Conservation (phyloP, 2,797 vertebrate species). For the Spheniscus humboldti region DNA sequence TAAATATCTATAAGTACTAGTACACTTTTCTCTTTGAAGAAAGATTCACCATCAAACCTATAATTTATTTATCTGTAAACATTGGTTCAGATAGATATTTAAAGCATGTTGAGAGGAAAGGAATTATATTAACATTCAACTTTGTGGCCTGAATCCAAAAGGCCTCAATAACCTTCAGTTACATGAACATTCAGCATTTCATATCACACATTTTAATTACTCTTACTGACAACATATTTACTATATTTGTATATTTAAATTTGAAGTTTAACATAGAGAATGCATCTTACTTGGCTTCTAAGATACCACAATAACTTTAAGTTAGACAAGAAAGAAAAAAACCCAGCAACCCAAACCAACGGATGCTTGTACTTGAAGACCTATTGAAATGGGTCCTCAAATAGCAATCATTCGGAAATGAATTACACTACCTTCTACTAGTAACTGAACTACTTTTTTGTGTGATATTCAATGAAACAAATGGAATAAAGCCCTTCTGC, state of each 20-base stretch:
- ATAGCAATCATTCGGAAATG: neutral
- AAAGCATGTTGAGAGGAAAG: neutral
- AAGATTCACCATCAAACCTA: neutral
- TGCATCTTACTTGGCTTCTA: neutral
- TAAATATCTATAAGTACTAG: neutral
- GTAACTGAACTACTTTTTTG: neutral
- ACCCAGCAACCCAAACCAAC: accelerated
- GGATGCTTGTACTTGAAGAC: neutral
- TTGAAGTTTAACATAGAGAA: neutral
- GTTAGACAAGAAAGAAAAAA: neutral
- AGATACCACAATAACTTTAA: neutral
- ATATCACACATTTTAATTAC: neutral
- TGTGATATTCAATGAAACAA: neutral
- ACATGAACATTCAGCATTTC: neutral
- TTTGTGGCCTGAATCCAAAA: neutral
- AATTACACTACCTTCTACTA: neutral
- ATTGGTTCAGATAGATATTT: neutral
- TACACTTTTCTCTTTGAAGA: neutral
- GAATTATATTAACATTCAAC: neutral
- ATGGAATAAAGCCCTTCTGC: neutral
- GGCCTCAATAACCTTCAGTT: neutral
- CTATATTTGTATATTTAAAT: neutral
- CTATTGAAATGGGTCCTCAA: neutral
- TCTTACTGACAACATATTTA: neutral
- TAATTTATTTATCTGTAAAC: neutral